These are phyloP conservation scores for Eurois occulta DNA, from an alignment of 2,888 invertebrate species.

Conservation along the genomic window DNA sequence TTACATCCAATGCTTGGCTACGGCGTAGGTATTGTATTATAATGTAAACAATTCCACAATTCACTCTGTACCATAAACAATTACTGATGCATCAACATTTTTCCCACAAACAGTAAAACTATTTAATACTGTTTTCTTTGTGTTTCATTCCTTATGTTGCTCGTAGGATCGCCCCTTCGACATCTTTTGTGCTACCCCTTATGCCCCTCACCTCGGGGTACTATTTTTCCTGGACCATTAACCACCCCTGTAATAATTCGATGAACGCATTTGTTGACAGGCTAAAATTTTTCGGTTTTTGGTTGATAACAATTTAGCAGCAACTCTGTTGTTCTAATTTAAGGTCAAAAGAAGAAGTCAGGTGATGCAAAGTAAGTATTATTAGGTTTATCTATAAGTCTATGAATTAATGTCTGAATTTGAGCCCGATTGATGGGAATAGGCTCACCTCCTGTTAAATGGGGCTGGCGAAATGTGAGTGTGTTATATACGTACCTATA, in stretches of 20 bases:
- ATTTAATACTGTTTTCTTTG: conserved; percentile 41
- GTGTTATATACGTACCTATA: neutral
- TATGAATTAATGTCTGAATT: neutral
- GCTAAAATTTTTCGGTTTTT: conserved; percentile 34
- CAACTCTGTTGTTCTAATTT: neutral
- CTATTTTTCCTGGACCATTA: conserved; percentile 66
- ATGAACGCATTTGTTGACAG: conserved; percentile 58
- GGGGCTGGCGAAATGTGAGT: neutral
- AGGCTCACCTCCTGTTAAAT: neutral
- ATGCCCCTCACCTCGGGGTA: conserved; percentile 50
- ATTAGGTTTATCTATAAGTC: neutral
- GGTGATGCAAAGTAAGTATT: neutral
- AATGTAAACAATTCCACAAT: conserved; percentile 39
- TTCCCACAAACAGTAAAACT: conserved; percentile 46
- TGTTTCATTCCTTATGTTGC: conserved; percentile 44
- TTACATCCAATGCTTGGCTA: conserved; percentile 12
- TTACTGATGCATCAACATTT: conserved; percentile 30
- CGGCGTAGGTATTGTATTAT: conserved; percentile 40
- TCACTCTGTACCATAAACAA: conserved; percentile 37
- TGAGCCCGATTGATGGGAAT: neutral
- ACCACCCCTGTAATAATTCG: conserved; percentile 63
- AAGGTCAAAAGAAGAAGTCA: neutral
- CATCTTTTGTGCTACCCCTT: conserved; percentile 61
- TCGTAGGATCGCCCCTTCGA: conserved; percentile 50
- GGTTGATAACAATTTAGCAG: conserved; percentile 20